Base-by-base conservation (phyloP, 2,797 vertebrate species). In the Chlorospingus semifuscus region DNA sequence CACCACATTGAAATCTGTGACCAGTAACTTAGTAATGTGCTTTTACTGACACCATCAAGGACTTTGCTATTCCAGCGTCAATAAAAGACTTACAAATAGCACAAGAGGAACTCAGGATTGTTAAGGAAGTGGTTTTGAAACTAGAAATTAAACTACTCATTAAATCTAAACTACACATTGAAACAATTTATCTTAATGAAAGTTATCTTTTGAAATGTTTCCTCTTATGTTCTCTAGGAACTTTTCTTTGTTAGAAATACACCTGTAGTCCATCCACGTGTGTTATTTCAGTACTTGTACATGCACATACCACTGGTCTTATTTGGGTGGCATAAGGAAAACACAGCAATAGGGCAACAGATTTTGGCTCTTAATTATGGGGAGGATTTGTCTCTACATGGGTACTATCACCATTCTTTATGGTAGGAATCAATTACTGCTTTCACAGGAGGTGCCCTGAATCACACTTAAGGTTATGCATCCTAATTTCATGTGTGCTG, bases 61-160 rank as follows among this genome's bases (percentile, higher is more conserved):
- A 24, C 30, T 57, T 81, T 0, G 1, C 8, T 59, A 6, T 46
- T 65, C 39, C 56, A 46, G 0, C 1, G 2, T 61, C 56, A 81
- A 15, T 27, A 46, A 36, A 78, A 86, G 47, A 21, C 3, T 3
- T 10, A 83, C 27, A 77, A 44, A 36, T 21, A 49, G 56, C 15
- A 53, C 21, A 47, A 20, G 26, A 63, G 12, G 61, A 86, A 46
- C 26, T 57, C 52, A 27, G 16, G 16, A 59, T 66, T 63, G 20
- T 53, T 37, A 70, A 69, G 34, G 41, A 77, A 83, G 12, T 19
- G 41, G 18, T 37, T 90, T 72, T 61, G 42, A 57, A 80, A 83
- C 12, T 9, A 57, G 36, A 78, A 69, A 26, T 24, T 34, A 27
- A 17, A 52, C 11, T 11, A 13, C 27, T 69, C 13, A 5, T 52